Evolutionary conservation across 2,888 invertebrate genomes (phyloP), one percentile per base, ranked within the genome.

Genomic region (Aspidapion aeneum): DNA sequence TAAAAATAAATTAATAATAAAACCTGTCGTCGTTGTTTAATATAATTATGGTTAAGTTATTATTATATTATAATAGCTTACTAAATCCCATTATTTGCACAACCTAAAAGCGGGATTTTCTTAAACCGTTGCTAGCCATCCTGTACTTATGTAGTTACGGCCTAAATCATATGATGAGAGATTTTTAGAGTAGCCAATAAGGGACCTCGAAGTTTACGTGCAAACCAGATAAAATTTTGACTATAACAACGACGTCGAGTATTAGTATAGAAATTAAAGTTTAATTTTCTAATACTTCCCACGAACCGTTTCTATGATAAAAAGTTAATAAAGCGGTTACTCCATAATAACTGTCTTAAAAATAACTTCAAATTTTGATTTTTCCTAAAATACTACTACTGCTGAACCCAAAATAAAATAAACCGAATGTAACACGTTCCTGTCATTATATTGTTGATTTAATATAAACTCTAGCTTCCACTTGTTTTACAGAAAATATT

Each of bases 51-150:
- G n/a, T n/a, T n/a, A n/a, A n/a, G n/a, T n/a, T n/a, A n/a, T n/a
- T n/a, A n/a, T n/a, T n/a, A n/a, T n/a, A n/a, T n/a, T n/a, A n/a
- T 74, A 98, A 98, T 81, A 96, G 96, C 74, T 86, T 96, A 74
- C 86, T 97, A 70, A 98, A 98, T 80, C 98, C 97, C 1, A 91
- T 97, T 67, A 98, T 98, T 72, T 98, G 98, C 80, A 97, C 96
- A 2, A 95, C 96, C 18, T 85, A 96, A 68, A 97, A 98, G 80
- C 87, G 94, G 70, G 97, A 97, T 80, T 97, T 98, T 80, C 87
- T 97, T 70, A 94, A 93, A 77, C 97, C 97, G 16, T 98, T 97
- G 83, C 93, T 94, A 80, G 96, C 96, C 80, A 96, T 97, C 68
- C 85, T 97, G 48, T 94, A 93, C 83, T 96, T 93, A 80, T 87